Conservation (phyloP, 2,888 invertebrate genomes). For the Agrypnus murinus region DNA sequence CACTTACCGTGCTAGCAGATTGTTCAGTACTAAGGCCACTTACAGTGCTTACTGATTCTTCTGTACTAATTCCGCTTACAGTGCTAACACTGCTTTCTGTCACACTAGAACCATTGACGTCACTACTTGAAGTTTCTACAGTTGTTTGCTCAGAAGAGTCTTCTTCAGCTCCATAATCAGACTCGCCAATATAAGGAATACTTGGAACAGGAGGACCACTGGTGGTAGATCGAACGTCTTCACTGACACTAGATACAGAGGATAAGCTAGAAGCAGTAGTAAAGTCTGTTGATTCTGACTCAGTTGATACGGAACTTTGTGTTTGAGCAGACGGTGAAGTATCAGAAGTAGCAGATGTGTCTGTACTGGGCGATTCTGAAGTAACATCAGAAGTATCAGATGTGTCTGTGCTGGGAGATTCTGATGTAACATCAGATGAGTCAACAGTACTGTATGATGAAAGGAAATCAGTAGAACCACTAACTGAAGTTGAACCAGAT, state of each 20-base stretch:
- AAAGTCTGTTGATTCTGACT: not conserved
- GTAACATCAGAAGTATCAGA: conserved; percentile 36
- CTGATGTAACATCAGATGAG: conserved; percentile 37
- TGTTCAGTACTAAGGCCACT: conserved; percentile 33
- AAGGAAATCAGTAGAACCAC: conserved; percentile 14
- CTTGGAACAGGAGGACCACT: too few relatives aligned
- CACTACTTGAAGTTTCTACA: conserved; percentile 26
- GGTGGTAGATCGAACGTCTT: not conserved
- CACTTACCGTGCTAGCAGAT: conserved; percentile 38
- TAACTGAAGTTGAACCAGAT: conserved; percentile 11
- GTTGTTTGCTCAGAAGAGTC: conserved; percentile 29
- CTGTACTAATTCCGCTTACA: conserved; percentile 10
- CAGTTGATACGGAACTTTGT: conserved; percentile 16
- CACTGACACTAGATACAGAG: not conserved
- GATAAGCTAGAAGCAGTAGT: not conserved
- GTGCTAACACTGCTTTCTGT: conserved; percentile 1
- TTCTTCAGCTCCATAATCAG: conserved; percentile 36
- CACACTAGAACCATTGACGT: too few relatives aligned
- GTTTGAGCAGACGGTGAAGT: conserved; percentile 26
- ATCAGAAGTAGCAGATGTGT: conserved; percentile 38
- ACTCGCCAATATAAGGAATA: conserved; percentile 31
- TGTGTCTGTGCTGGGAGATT: conserved; percentile 42
- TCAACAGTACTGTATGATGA: conserved; percentile 18
- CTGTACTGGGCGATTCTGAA: conserved; percentile 40
- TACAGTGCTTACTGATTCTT: conserved; percentile 4